Base-by-base conservation (phyloP, 1,140 invertebrate species). In the Leptinotarsa texana region DNA sequence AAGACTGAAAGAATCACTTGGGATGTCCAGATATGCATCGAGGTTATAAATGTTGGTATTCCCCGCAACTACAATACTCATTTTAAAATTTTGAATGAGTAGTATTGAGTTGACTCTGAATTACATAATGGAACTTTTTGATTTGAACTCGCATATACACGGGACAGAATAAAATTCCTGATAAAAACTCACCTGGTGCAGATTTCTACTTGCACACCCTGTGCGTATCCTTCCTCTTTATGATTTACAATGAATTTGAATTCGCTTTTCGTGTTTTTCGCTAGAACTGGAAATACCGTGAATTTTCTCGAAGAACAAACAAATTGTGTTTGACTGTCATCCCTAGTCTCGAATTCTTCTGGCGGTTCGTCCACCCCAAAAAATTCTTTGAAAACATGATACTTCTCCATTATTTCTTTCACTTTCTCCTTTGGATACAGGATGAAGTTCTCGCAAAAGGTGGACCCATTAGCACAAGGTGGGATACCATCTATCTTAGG, bases 201-300 rank as follows among this genome's bases (percentile, higher is more conserved):
- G 24, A 83, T 85, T 82, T 91, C 89, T 1, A 90, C 83, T 49
- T 86, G 83, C 22, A 91, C 85, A 4, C 87, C 87, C 77, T 91
- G 90, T 0, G 83, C 81, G 63, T 88, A 89, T 24, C 88, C 85
- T 47, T 85, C 85, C n/a, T 75, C 70, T 0, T 84, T 83, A 61
- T 88, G 86, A 81, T 91, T 91, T 3, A 89, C 86, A 24, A 91
- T 85, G 51, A 85, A 89, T 48, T 89, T 85, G 88, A 88, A 90
- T 67, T 89, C 86, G 66, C 80, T 82, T 48, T 80, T 79, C 74
- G 84, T 85, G 18, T 79, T 85, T 73, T 79, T 80, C 1, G 78
- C 84, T 11, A 79, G 67, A 78, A 82, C 82, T 1, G 84, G 84
- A 74, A 80, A 85, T 5, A 85, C 79, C 13, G 80, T 82, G 66